Evolutionary conservation across 2,113 vertebrate species (phyloP).

Genomic region (Sprattus sprattus): DNA sequence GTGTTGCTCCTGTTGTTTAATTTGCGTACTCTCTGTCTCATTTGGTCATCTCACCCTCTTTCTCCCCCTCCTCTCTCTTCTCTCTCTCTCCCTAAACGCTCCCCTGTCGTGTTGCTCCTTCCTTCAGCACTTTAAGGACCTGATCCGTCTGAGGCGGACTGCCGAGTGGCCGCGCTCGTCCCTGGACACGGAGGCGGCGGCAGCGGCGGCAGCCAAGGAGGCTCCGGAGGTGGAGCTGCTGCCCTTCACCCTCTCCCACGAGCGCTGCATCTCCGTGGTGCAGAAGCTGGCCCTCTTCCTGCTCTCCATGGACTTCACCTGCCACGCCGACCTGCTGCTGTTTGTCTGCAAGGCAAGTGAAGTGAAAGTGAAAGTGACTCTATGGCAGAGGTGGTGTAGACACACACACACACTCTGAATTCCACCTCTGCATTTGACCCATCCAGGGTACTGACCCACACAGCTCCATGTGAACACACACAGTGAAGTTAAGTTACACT

Average conservation of each 20-base stretch:
- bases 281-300: slow-evolving; percentile 95
- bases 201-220: slow-evolving; percentile 79
- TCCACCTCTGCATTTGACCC: too few species aligned
- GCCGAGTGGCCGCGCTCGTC: slow-evolving; percentile 96
- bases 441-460: too few species aligned
- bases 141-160: slow-evolving; percentile 93
- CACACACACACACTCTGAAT: too few species aligned
- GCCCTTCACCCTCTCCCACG: slow-evolving; percentile 94
- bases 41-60: not conserved
- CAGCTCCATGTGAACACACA: too few species aligned
- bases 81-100: not conserved
- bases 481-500: too few species aligned
- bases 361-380: too few species aligned
- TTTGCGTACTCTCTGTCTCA: too few species aligned
- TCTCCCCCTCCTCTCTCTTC: too few species aligned
- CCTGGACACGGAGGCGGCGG: slow-evolving; percentile 86
- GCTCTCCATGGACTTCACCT: slow-evolving; percentile 98
- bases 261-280: slow-evolving; percentile 95
- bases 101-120: not conserved
- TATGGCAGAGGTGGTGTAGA: too few species aligned
- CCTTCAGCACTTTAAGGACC: slow-evolving; percentile 97
- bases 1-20: too few species aligned
- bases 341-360: slow-evolving; percentile 99
- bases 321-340: slow-evolving; percentile 94
- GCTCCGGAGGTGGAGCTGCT: slow-evolving; percentile 91